Base-by-base conservation (phyloP, 2,797 vertebrate genomes). In the Phoeniculus purpureus region DNA sequence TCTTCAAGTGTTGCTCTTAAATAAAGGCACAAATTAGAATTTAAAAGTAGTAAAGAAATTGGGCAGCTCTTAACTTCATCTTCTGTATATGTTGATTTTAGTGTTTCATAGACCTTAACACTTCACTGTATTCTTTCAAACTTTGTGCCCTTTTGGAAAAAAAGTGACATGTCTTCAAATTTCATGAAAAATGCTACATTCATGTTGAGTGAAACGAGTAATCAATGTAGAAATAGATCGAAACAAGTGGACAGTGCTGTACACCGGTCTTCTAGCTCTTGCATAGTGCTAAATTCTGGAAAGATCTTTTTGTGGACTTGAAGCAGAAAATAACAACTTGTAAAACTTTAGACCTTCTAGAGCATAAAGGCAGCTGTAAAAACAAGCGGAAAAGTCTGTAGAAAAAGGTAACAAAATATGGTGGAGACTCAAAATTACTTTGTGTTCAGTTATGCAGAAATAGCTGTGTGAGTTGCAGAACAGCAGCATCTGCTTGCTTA, bases 301-400 rank as follows among this genome's bases (percentile, higher is more conserved):
- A 61, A 34, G 64, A 56, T 81, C 85, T 86, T 79, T 86, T 95
- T 91, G 82, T 90, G 64, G 74, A 73, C 29, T 64, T 32, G 50
- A 60, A 88, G 56, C 40, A 81, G 87, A 81, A 87, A 86, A 92
- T 81, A 52, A 43, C 22, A 66, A 90, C 67, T 66, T 73, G 25
- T 70, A 67, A 78, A 91, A 76, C 88, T 79, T 95, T 64, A 87
- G 85, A 55, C 71, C 54, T 91, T 89, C 66, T 81, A 86, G 90
- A 89, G 90, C 54, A 56, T 9, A 40, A 73, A 91, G 83, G 73
- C 92, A 94, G 87, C 87, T 95, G 88, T 92, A 64, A 86, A 95
- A 96, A 93, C 77, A 94, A 92, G 56, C 70, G 29, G 80, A 58
- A 75, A 61, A 75, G 48, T 45, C 32, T 72, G 48, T 85, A 89